Evolutionary conservation across 2,888 invertebrate species (phyloP), one percentile per base, ranked within the genome.

Genomic region (Gymnosoma rotundatum): DNA sequence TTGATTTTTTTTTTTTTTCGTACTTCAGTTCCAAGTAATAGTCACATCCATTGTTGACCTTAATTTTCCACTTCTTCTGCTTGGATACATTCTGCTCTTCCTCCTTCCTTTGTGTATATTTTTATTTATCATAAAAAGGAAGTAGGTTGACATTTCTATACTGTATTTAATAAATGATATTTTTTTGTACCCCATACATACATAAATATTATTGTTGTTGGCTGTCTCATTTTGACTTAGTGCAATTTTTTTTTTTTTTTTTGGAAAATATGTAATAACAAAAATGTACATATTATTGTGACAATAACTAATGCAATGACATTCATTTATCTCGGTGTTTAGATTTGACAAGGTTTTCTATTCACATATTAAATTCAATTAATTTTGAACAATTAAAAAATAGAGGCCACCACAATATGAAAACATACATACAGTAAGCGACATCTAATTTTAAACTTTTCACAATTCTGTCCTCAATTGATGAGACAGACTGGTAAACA

Each of bases 291-390:
- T 21, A 42, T 76, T 61, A 9, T 60, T 64, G 18, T 54, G 32
- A 38, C 20, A 5, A 64, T 61, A 9, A 54, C 18, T 42, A 67
- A 76, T 69, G 60, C 58, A 76, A 67, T 76, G 76, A 76, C 67
- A 67, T 76, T 67, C 50, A 60, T 60, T 50, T 25, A 60, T 67
- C 58, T 58, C 21, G 25, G 20, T 67, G 38, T 60, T 52, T 69
- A 69, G 60, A 42, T 52, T 16, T 38, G 42, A 61, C 76, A 67
- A 76, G 76, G 67, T 78, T 69, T 25, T 67, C 58, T 76, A 64
- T 64, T 76, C 66, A 25, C 52, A 52, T 36, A 60, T 58, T 56
- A 54, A 66, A 69, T 52, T 42, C 60, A 61, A 61, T 66, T 56
- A 56, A 12, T 36, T 50, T 25, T 14, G 36, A 52, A 36, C 20